Evolutionary conservation across 2,888 invertebrate genomes (phyloP).

Genomic region (Torymus auratus): DNA sequence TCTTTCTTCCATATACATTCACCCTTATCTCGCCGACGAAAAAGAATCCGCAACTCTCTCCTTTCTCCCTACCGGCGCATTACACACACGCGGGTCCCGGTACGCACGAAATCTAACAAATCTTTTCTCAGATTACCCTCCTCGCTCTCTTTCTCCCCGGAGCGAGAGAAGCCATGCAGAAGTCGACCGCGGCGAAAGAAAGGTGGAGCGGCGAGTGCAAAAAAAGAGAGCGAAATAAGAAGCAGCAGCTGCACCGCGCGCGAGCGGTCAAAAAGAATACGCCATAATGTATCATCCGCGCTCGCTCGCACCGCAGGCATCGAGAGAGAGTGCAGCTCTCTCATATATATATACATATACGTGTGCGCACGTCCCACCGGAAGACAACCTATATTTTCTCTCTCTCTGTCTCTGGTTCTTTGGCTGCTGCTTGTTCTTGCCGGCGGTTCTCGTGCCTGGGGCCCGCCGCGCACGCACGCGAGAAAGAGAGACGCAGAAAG

Average conservation of each 20-base stretch:
- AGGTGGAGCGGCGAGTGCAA: slow-evolving; percentile 42
- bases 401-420: background rate
- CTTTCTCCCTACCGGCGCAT: slow-evolving; percentile 5
- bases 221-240: slow-evolving; percentile 50
- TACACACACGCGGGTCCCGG: slow-evolving; percentile 6
- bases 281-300: slow-evolving; percentile 76
- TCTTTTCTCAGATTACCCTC: slow-evolving; percentile 57
- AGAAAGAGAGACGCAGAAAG: background rate
- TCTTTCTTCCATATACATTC: no score
- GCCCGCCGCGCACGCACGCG: no score
- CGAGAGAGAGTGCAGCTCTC: slow-evolving; percentile 62
- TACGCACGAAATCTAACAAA: slow-evolving; percentile 52
- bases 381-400: slow-evolving; percentile 77
- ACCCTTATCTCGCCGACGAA: no score
- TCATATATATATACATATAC: background rate
- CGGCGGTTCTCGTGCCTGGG: no score
- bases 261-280: slow-evolving; percentile 73
- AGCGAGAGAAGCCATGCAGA: slow-evolving; percentile 27
- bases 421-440: background rate
- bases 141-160: background rate
- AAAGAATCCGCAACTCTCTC: no score
- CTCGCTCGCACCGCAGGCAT: slow-evolving; percentile 74
- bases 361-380: slow-evolving; percentile 66
- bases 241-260: slow-evolving; percentile 67
- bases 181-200: slow-evolving; percentile 18